These are phyloP conservation scores for Dascyllus trimaculatus DNA, from an alignment of 2,113 vertebrate genomes.

Conservation along the genomic window DNA sequence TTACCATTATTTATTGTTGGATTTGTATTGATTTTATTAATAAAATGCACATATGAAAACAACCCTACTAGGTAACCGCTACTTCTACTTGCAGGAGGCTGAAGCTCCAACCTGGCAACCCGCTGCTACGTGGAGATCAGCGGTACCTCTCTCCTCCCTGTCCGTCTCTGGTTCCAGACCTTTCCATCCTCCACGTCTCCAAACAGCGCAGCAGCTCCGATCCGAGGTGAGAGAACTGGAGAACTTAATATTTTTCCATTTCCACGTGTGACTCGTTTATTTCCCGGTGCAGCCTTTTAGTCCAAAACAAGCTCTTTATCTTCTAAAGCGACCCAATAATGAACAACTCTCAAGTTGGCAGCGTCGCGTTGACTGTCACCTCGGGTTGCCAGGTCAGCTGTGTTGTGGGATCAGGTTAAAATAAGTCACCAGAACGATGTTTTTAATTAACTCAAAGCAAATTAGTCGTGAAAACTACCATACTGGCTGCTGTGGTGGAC, in stretches of 20 bases:
- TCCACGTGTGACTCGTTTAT: background rate
- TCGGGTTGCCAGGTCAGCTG: background rate
- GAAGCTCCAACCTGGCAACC: conserved; percentile 56
- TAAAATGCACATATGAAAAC: no score
- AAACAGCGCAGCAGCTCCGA: accelerated
- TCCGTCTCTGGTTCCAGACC: conserved; percentile 34
- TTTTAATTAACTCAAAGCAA: no score
- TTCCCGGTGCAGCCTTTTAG: background rate
- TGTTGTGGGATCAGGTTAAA: background rate
- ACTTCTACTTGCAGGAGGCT: background rate
- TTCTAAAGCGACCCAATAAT: no score
- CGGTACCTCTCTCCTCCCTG: background rate
- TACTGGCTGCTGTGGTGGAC: background rate
- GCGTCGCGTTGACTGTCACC: no score
- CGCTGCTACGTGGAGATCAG: accelerated
- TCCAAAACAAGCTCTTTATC: no score
- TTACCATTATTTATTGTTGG: no score
- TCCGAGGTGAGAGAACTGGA: background rate
- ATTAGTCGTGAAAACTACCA: no score
- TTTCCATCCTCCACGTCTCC: conserved; percentile 31
- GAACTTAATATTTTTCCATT: background rate
- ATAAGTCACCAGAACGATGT: background rate
- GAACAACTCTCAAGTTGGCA: no score
- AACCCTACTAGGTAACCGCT: no score
- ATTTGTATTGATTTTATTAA: no score